phyloP scores from a whole-genome alignment of 2,113 vertebrate genomes.

The Perca flavescens region DNA sequence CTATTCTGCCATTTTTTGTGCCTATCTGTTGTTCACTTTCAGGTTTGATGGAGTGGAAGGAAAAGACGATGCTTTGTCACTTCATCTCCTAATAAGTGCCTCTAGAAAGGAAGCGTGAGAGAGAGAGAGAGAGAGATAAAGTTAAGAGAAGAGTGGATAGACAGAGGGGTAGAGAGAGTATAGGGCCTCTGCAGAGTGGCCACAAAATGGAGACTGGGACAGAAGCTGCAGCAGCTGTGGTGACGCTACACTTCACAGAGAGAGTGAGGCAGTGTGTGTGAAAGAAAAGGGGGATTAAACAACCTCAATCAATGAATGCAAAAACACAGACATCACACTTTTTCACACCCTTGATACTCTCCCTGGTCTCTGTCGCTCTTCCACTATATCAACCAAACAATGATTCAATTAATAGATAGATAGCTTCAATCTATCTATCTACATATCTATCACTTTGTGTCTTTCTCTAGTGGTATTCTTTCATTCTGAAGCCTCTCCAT shows the following conservation, averaged over 20 bases:
- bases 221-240: constrained; percentile 78
- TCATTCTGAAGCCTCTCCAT: not conserved
- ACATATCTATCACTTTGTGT: not conserved
- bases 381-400: constrained; percentile 27
- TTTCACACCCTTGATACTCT: constrained; percentile 18
- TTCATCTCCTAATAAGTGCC: constrained; percentile 71
- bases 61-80: constrained; percentile 68
- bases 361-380: constrained; percentile 2
- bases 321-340: constrained; percentile 57
- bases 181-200: constrained; percentile 69
- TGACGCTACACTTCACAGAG: constrained; percentile 70
- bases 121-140: constrained; percentile 18
- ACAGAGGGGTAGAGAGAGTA: constrained; percentile 38
- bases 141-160: constrained; percentile 58
- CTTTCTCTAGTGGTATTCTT: not conserved
- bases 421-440: not conserved
- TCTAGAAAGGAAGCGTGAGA: constrained; percentile 33
- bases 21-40: constrained; percentile 70
- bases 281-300: constrained; percentile 64
- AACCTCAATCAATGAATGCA: constrained; percentile 67
- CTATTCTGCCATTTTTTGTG: constrained; percentile 67
- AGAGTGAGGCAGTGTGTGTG: constrained; percentile 57
- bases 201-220: constrained; percentile 83
- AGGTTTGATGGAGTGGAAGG: constrained; percentile 64
- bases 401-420: constrained; percentile 16